These are phyloP conservation scores for Leptopilina boulardi DNA, from an alignment of 1,140 invertebrate species.

Conservation along the genomic window DNA sequence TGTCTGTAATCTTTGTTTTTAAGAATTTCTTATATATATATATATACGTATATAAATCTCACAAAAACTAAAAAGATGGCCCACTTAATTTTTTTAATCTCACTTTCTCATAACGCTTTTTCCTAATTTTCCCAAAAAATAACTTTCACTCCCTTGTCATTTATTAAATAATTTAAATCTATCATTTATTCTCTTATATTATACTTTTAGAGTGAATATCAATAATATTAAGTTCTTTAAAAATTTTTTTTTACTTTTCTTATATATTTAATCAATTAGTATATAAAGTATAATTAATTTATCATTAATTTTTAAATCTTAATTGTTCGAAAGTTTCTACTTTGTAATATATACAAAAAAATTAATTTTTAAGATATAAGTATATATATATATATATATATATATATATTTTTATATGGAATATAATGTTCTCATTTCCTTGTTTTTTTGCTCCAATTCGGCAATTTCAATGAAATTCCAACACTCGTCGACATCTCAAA, in stretches of 20 bases:
- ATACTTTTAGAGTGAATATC: background rate
- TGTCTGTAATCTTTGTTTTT: background rate
- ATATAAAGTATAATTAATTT: too few relatives aligned
- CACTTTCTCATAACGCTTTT: slow-evolving; percentile 7
- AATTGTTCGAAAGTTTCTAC: background rate
- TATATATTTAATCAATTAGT: too few relatives aligned
- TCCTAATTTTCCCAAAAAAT: slow-evolving; percentile 7
- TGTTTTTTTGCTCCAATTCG: background rate
- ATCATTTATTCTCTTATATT: background rate
- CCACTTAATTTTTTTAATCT: background rate
- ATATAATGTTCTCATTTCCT: background rate
- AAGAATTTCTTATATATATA: background rate
- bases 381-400: too few relatives aligned
- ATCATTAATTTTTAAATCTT: too few relatives aligned
- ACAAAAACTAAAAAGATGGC: background rate
- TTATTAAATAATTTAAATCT: background rate
- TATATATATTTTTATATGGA: too few relatives aligned
- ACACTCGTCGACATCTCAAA: background rate
- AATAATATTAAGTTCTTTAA: background rate
- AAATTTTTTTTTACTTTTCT: too few relatives aligned
- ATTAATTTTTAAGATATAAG: background rate
- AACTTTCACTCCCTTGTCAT: slow-evolving; percentile 16
- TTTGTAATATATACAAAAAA: background rate
- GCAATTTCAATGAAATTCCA: background rate
- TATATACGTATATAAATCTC: too few relatives aligned